A percentile compares a stretch with the other conserved stretches of the same genome.
Evolutionary conservation across 2,888 invertebrate species (phyloP).

Genomic region (Carabus problematicus): DNA sequence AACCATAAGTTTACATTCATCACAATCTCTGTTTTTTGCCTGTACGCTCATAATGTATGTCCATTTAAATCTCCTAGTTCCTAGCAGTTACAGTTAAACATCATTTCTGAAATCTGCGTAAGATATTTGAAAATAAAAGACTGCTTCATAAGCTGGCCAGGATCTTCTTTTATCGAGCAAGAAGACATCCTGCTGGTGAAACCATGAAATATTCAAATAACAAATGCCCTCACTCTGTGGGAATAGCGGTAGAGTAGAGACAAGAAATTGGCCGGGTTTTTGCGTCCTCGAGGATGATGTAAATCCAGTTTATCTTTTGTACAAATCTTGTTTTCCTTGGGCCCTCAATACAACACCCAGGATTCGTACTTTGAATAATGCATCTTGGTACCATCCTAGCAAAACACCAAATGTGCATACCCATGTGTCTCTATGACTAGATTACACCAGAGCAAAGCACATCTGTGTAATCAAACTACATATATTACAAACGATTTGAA

Average conservation of each 20-base stretch:
- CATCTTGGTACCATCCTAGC: constrained; percentile 22
- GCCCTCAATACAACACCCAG: constrained; percentile 16
- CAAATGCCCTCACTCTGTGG: constrained; percentile 25
- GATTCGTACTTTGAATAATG: constrained; percentile 39
- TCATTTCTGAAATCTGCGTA: not conserved
- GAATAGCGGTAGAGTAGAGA: constrained; percentile 15
- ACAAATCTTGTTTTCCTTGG: constrained; percentile 37
- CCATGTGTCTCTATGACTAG: not conserved
- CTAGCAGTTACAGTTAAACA: not conserved
- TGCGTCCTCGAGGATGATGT: constrained; percentile 28
- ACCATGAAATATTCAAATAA: constrained; percentile 40
- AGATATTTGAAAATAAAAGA: constrained; percentile 29
- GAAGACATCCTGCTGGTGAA: constrained; percentile 30
- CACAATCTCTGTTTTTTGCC: not conserved
- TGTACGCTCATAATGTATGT: not conserved
- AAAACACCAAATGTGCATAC: constrained; percentile 31
- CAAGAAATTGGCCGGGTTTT: constrained; percentile 37
- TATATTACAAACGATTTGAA: too few relatives aligned
- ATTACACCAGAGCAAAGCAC: not conserved
- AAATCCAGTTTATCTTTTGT: constrained; percentile 41
- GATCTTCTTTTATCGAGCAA: constrained; percentile 34
- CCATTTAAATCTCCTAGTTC: not conserved
- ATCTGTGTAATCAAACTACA: too few relatives aligned
- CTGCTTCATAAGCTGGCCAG: constrained; percentile 27
- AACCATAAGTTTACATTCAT: too few relatives aligned